Evolutionary conservation across 2,113 vertebrate species (phyloP), one percentile per base, ranked within the genome.

Genomic region (Xenotilapia caudafasciata): DNA sequence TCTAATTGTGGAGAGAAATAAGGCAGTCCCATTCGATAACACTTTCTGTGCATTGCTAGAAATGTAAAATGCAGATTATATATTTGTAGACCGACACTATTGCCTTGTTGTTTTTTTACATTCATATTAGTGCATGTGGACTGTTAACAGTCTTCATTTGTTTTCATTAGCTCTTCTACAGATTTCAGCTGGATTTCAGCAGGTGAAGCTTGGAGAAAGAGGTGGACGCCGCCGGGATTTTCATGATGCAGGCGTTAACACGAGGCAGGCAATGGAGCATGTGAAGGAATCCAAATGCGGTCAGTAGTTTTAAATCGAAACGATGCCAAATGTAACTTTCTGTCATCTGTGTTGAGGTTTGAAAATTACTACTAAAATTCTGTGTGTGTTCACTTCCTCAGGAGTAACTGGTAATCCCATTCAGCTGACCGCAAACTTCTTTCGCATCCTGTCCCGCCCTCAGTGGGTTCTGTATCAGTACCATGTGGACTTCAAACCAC

Each of bases 401-500:
- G 99, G 99, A 28, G 84, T 94, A 23, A 97, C 97, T 0, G 98
- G 99, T 1, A 45, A 40, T 7, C 0, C 55, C 2, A 96, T 99
- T 49, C 94, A 90, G 47, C 87, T 99, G 86, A 96, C 86, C 4
- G 91, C 98, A 0, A 99, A 99, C 96, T 98, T 95, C 86, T 97
- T 98, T 38, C 97, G 97, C 2, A 90, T 99, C 92, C 86, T 96
- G 0, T 98, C 98, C 2, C 97, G 97, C 2, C 98, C 98, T 0
- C 96, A 98, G 70, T 99, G 99, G 98, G 95, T 96, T 42, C 93
- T 99, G 0, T 99, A 97, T 82, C 99, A 99, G 90, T 99, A 99
- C 83, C 98, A 99, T 3, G 94, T 99, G 31, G 96, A 92, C 94
- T 99, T 97, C 83, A 97, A 93, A 6, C 98, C 99, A 0, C 93